These are phyloP conservation scores for Trogon melanurus DNA, from an alignment of 2,113 vertebrate species.

Conservation along the genomic window DNA sequence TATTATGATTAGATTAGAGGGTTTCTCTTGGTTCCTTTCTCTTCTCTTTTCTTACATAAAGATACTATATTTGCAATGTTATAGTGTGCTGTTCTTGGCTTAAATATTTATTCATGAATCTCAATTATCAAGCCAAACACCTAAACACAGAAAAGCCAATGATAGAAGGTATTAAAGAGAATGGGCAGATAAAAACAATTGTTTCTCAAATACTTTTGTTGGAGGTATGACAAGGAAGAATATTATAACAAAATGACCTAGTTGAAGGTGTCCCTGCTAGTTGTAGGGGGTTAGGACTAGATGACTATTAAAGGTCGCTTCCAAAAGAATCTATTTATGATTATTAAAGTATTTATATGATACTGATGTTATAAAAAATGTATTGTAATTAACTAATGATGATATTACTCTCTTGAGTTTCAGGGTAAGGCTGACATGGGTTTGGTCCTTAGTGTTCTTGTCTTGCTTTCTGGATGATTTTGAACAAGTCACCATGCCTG, in stretches of 20 bases:
- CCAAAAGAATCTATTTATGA: background rate
- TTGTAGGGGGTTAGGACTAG: background rate
- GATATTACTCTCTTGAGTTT: background rate
- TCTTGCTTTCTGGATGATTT: background rate
- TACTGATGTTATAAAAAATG: background rate
- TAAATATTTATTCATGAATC: background rate
- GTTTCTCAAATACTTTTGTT: background rate
- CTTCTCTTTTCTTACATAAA: background rate
- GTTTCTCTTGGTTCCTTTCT: background rate
- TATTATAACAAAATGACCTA: background rate
- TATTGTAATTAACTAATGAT: background rate
- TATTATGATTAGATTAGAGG: background rate
- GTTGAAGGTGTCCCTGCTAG: background rate
- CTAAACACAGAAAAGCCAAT: background rate
- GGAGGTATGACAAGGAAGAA: background rate
- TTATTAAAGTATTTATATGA: background rate
- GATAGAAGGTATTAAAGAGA: background rate
- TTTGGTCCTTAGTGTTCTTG: background rate
- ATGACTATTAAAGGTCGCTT: background rate
- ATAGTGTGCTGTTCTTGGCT: background rate
- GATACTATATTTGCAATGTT: background rate
- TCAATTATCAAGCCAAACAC: background rate
- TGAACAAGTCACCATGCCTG: background rate
- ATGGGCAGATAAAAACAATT: background rate
- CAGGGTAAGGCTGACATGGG: accelerated